phyloP scores from a whole-genome alignment of 2,113 vertebrate genomes.

The Procapra przewalskii region DNA sequence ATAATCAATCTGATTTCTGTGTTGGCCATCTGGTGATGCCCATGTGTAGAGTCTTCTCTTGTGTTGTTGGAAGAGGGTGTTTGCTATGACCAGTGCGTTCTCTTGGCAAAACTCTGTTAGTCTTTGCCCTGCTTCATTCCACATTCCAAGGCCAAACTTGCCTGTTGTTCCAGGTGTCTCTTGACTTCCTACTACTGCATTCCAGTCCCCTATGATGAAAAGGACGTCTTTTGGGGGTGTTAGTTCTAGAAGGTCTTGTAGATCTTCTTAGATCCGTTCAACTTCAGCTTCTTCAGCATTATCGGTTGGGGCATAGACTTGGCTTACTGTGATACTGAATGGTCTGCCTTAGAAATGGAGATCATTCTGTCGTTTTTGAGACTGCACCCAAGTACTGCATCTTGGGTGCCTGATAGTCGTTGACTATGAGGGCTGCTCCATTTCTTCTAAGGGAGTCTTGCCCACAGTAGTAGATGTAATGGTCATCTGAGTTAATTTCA shows the following conservation, averaged over 20 bases:
- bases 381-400: not conserved
- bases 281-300: not conserved
- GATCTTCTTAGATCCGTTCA: not conserved
- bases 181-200: not conserved
- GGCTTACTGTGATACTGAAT: not conserved
- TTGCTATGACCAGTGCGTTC: not conserved
- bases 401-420: not conserved
- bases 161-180: not conserved
- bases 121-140: not conserved
- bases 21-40: not conserved
- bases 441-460: not conserved
- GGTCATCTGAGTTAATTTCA: not conserved
- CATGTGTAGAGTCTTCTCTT: not conserved
- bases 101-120: not conserved
- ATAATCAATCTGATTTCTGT: not conserved
- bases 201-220: not conserved
- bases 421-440: not conserved
- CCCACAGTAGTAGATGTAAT: not conserved
- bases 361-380: not conserved
- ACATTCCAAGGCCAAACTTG: not conserved
- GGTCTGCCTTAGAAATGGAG: not conserved
- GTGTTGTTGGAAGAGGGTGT: not conserved
- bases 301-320: not conserved
- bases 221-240: not conserved
- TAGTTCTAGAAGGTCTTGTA: not conserved